Evolutionary conservation across 2,888 invertebrate species (phyloP).

Genomic region (Eristalis tenax): DNA sequence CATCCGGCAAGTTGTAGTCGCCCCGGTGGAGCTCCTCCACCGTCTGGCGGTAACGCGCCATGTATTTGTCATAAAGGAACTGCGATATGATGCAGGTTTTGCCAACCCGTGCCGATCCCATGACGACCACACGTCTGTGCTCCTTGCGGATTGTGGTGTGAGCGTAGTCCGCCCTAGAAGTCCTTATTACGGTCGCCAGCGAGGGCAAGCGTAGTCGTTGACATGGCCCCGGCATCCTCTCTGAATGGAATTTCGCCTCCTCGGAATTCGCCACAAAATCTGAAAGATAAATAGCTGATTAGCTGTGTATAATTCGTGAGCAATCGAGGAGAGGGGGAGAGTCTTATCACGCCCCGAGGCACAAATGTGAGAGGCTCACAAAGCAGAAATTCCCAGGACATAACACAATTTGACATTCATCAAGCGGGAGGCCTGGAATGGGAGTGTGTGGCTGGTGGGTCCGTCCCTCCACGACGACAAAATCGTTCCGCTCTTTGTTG

Average conservation of each 20-base stretch:
- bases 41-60: conserved; percentile 84
- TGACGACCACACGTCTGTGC: conserved; percentile 79
- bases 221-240: conserved; percentile 74
- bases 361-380: not conserved
- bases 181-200: conserved; percentile 73
- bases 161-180: conserved; percentile 69
- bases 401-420: conserved; percentile 12
- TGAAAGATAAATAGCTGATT: conserved; percentile 32
- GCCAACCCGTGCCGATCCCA: conserved; percentile 83
- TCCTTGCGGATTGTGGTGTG: conserved; percentile 74
- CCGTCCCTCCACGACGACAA: not conserved
- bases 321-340: not conserved
- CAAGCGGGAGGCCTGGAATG: not conserved
- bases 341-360: not conserved
- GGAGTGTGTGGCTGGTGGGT: not conserved
- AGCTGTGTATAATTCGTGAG: conserved; percentile 8
- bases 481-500: not conserved
- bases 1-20: conserved; percentile 80
- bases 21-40: conserved; percentile 85
- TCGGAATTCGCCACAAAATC: conserved; percentile 13
- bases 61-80: conserved; percentile 84
- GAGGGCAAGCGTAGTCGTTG: conserved; percentile 77
- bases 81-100: conserved; percentile 85
- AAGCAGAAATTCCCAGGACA: conserved; percentile 8
- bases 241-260: not conserved